Evolutionary conservation across 2,888 invertebrate species (phyloP).

Genomic region (Lordiphosa andalusiaca): DNA sequence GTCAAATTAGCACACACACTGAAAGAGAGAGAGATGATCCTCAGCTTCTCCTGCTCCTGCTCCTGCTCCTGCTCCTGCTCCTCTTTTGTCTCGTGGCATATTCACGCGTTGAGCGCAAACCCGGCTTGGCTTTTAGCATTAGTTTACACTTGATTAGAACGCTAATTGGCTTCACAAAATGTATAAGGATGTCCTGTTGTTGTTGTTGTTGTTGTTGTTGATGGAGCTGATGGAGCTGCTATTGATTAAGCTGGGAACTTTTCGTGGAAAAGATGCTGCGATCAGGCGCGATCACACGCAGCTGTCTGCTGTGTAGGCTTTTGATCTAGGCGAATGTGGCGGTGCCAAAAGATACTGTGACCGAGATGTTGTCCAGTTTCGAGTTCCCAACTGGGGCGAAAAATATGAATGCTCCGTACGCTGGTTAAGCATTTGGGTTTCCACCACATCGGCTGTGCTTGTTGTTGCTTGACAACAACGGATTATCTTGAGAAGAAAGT

Average conservation of each 20-base stretch:
- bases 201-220: background rate
- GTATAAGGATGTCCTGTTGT: slow-evolving; percentile 1
- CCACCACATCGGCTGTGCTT: too few species aligned
- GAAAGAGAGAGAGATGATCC: slow-evolving; percentile 9
- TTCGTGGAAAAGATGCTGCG: slow-evolving; percentile 52
- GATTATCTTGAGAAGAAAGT: too few species aligned
- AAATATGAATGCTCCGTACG: too few species aligned
- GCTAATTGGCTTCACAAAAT: slow-evolving; percentile 59
- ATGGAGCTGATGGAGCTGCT: slow-evolving; percentile 2
- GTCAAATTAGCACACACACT: slow-evolving; percentile 61
- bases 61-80: slow-evolving; percentile 9
- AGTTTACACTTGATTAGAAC: slow-evolving; percentile 75
- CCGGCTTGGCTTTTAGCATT: slow-evolving; percentile 70
- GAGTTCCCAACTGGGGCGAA: too few species aligned
- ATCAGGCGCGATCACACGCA: slow-evolving; percentile 23
- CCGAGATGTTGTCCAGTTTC: too few species aligned
- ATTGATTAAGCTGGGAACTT: slow-evolving; percentile 61
- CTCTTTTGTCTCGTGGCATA: slow-evolving; percentile 73
- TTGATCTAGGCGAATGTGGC: slow-evolving; percentile 37
- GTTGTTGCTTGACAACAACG: too few species aligned
- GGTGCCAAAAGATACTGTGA: background rate
- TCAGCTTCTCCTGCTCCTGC: slow-evolving; percentile 7
- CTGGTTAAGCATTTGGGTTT: too few species aligned
- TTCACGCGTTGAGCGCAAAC: slow-evolving; percentile 75
- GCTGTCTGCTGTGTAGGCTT: slow-evolving; percentile 32